Base-by-base conservation (phyloP, 2,113 vertebrate genomes). In the Ursus arctos region DNA sequence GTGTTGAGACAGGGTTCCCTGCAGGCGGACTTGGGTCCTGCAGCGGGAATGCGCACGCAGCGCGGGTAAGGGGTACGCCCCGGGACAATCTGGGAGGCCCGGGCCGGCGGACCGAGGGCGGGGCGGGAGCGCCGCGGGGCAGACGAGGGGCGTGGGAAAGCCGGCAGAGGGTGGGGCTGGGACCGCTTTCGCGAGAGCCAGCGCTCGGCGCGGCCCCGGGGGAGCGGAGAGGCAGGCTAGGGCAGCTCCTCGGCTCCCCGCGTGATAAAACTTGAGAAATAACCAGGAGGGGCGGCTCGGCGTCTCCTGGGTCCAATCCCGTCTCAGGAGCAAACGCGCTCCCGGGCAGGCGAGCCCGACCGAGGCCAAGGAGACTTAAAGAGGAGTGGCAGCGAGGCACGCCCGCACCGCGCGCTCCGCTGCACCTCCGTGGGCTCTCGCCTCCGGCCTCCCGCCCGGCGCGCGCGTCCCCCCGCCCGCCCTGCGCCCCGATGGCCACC, bases 261-360 rank as follows among this genome's bases (percentile, higher is more conserved):
- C 55, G n/a, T 85, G 97, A 91, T 94, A 88, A 97, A 96, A 97
- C 97, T 95, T 97, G 96, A 90, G 97, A 97, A 97, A 96, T 71
- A 95, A 51, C 83, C 63, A 95, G 98, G 97, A 95, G 97, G 95
- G 94, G 97, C 97, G 74, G 21, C 65, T 28, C 43, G 15, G 89
- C 69, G 88, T 84, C 93, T 94, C 13, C 85, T 10, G 53, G 67
- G 69, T 47, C 95, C 96, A 96, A 90, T 94, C 96, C 43, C 0
- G 51, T 84, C 28, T 84, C 89, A 21, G 90, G 12, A 57, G 83
- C 26, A n/a, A 91, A 90, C 43, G 49, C 33, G 92, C 82, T 96
- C 67, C 47, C 3, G 33, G 93, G 93, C 89, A 92, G 88, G 69
- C 19, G 21, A 83, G 89, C 61, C 51, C 26, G 69, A 77, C 36